These are phyloP conservation scores for Cladopsammia gracilis DNA, from an alignment of 64 coral and sea anemone species.

Conservation along the genomic window DNA sequence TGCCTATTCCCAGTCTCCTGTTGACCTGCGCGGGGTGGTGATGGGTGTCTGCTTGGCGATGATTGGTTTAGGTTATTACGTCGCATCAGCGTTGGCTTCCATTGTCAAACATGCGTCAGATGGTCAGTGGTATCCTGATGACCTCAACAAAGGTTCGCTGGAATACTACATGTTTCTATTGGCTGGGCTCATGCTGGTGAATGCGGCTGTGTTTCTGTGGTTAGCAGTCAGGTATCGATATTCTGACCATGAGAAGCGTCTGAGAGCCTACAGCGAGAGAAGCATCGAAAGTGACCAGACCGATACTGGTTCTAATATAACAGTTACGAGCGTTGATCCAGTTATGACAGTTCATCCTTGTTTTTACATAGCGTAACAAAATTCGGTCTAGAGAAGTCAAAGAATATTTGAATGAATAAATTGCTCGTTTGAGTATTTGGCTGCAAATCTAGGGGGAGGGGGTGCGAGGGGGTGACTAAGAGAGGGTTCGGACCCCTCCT, in stretches of 20 bases:
- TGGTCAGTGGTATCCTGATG: slow-evolving; percentile 78
- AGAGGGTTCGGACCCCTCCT: too few relatives aligned
- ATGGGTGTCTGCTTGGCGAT: slow-evolving; percentile 67
- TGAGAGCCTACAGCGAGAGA: background rate
- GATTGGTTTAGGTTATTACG: slow-evolving; percentile 68
- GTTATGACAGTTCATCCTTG: too few relatives aligned
- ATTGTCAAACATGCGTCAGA: slow-evolving; percentile 58
- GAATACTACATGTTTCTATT: slow-evolving; percentile 87
- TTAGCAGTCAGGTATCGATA: slow-evolving; percentile 74
- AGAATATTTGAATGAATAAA: too few relatives aligned
- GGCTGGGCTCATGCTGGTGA: slow-evolving; percentile 64
- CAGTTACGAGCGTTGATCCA: too few relatives aligned
- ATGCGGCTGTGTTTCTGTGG: slow-evolving; percentile 64
- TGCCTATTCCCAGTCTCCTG: slow-evolving; percentile 71
- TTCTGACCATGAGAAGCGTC: background rate
- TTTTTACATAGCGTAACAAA: too few relatives aligned
- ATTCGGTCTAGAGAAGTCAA: too few relatives aligned
- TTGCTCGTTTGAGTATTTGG: too few relatives aligned
- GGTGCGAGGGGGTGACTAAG: too few relatives aligned
- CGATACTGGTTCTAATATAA: too few relatives aligned
- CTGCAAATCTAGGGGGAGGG: too few relatives aligned
- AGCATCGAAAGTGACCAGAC: background rate
- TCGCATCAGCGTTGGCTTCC: slow-evolving; percentile 64
- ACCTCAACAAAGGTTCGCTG: slow-evolving; percentile 67
- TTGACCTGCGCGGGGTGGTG: slow-evolving; percentile 47